Percentiles rank a stretch among this genome's conserved stretches.
Conservation (phyloP, 2,113 vertebrate species). For the Empidonax alnorum region DNA sequence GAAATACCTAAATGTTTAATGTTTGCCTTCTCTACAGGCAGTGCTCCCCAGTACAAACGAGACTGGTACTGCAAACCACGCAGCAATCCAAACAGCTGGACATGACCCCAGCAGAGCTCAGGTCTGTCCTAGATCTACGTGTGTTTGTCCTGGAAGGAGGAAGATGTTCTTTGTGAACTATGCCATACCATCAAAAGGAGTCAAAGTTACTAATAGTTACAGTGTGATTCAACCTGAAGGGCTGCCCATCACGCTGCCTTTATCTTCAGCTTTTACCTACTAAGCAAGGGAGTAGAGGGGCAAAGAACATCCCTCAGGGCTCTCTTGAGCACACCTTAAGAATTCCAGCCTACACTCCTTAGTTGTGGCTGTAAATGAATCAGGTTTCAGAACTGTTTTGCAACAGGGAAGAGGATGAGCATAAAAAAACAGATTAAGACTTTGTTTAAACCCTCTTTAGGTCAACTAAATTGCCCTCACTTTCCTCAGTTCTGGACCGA, state of each 20-base stretch:
- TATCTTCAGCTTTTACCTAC: not conserved
- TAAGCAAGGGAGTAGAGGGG: too few species aligned
- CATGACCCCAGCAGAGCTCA: not conserved
- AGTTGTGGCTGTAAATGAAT: not conserved
- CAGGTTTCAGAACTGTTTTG: not conserved
- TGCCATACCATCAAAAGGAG: not conserved
- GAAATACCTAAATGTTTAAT: not conserved
- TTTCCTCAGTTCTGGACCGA: not conserved
- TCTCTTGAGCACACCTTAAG: not conserved
- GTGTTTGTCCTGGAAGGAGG: not conserved
- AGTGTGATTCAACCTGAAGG: not conserved
- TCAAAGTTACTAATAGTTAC: not conserved
- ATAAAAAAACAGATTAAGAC: not conserved
- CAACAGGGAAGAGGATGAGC: not conserved
- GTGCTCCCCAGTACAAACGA: not conserved
- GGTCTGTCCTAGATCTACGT: accelerated
- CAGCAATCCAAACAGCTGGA: not conserved
- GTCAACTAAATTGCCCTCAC: not conserved
- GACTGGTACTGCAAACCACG: not conserved
- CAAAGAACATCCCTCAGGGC: not conserved
- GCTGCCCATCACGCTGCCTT: not conserved
- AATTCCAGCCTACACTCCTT: not conserved
- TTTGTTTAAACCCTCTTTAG: not conserved
- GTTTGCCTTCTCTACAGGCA: not conserved
- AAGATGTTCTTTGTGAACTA: not conserved